phyloP scores from a whole-genome alignment of 2,888 invertebrate species.

The Yponomeuta evonymella region DNA sequence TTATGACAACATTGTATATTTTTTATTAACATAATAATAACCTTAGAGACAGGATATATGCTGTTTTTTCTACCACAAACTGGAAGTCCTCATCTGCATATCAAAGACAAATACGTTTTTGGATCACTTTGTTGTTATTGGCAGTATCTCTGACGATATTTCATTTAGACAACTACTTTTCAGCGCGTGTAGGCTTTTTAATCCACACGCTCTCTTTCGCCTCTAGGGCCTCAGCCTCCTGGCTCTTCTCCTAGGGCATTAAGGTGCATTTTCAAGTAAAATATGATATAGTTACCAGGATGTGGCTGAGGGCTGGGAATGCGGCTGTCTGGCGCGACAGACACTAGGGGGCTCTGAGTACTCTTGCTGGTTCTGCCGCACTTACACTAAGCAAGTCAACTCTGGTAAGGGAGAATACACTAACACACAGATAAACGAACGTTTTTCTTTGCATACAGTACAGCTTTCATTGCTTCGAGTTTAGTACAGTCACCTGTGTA shows the following conservation, averaged over 20 bases:
- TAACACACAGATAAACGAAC: background rate
- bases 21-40: too few species aligned
- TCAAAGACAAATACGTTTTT: too few species aligned
- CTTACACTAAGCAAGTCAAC: constrained; percentile 9
- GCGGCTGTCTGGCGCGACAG: constrained; percentile 18
- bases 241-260: background rate
- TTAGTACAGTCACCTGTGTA: too few species aligned
- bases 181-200: background rate
- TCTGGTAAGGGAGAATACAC: background rate
- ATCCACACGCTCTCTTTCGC: too few species aligned
- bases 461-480: too few species aligned
- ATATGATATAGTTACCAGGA: background rate
- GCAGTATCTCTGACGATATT: background rate
- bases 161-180: background rate
- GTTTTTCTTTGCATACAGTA: background rate
- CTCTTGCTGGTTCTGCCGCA: constrained; percentile 10
- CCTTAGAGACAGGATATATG: too few species aligned
- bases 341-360: constrained; percentile 18
- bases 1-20: too few species aligned
- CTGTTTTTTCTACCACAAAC: too few species aligned
- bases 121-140: too few species aligned
- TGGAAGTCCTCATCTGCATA: too few species aligned
- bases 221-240: background rate
- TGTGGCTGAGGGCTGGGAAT: constrained; percentile 9
- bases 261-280: background rate